These are phyloP conservation scores for Priocnemis perturbator DNA, from an alignment of 2,888 invertebrate species.

Conservation along the genomic window DNA sequence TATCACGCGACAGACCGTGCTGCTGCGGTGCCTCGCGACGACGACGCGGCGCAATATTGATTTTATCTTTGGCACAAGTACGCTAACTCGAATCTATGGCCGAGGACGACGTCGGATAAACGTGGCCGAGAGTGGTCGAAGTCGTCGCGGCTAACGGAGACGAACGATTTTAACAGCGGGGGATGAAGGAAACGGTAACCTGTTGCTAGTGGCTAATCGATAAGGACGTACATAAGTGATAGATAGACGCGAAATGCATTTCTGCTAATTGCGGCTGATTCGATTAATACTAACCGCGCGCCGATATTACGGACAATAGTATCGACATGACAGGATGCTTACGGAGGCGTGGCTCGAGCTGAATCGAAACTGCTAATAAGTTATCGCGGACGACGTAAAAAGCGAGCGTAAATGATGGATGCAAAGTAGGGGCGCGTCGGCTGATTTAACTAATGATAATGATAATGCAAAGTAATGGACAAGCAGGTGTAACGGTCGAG, in stretches of 20 bases:
- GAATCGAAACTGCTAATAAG: no score
- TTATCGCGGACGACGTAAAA: no score
- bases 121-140: slow-evolving; percentile 20
- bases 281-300: no score
- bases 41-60: slow-evolving; percentile 51
- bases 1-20: no score
- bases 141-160: slow-evolving; percentile 1
- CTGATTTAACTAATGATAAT: no score
- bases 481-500: no score
- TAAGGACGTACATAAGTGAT: not conserved
- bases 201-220: not conserved
- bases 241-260: slow-evolving; percentile 3
- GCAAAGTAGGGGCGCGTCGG: no score
- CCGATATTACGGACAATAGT: no score
- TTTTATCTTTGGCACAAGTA: slow-evolving; percentile 54
- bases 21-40: slow-evolving; percentile 45
- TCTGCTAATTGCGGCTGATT: not conserved
- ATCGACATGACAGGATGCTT: no score
- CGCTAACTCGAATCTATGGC: slow-evolving; percentile 36
- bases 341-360: no score
- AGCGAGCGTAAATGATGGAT: no score
- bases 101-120: slow-evolving; percentile 28
- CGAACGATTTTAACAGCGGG: not conserved
- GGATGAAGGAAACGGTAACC: not conserved
- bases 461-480: no score